phyloP scores from a whole-genome alignment of 2,797 vertebrate genomes.

The Nothura maculosa region DNA sequence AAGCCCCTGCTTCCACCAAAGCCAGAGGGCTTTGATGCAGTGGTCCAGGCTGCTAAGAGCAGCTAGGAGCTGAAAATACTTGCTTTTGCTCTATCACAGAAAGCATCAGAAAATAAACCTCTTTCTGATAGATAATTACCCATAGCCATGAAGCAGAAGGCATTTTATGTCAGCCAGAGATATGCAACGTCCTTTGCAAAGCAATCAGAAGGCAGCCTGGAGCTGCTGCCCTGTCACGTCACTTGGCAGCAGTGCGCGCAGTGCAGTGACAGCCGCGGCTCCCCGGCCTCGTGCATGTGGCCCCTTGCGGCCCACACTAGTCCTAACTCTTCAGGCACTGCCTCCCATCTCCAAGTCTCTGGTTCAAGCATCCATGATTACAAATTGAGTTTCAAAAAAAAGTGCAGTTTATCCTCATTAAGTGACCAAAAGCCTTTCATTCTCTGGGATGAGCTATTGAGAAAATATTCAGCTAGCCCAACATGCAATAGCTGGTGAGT shows the following conservation, averaged over 20 bases:
- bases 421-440: background rate
- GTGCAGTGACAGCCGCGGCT: background rate
- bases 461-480: background rate
- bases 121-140: background rate
- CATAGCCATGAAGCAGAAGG: background rate
- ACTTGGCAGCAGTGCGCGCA: slow-evolving; percentile 16
- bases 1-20: background rate
- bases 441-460: background rate
- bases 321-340: background rate
- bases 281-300: background rate
- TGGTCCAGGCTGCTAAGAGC: background rate
- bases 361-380: background rate
- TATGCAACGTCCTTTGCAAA: slow-evolving; percentile 35
- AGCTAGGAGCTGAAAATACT: background rate
- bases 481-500: background rate
- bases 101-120: background rate
- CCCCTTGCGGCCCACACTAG: background rate
- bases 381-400: background rate
- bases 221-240: slow-evolving; percentile 49
- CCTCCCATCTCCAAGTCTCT: background rate
- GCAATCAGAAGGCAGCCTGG: slow-evolving; percentile 52
- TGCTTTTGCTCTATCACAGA: background rate
- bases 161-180: slow-evolving; percentile 33
- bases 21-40: background rate
- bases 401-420: background rate